Conservation (phyloP, 2,888 invertebrate genomes). For the Chrysotoxum bicinctum region DNA sequence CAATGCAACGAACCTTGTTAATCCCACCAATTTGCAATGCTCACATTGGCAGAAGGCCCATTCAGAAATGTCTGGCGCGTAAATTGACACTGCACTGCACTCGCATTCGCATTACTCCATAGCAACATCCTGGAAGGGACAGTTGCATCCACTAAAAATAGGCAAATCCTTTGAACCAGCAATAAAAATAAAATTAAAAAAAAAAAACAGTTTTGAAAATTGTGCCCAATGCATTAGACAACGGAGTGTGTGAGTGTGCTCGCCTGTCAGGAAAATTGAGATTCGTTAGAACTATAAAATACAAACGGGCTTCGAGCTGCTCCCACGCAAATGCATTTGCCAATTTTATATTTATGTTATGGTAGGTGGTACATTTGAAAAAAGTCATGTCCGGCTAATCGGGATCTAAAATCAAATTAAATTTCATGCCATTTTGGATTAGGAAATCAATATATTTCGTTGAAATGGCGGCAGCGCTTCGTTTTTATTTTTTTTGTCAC, state of each 20-base stretch:
- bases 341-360: slow-evolving; percentile 38
- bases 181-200: slow-evolving; percentile 20
- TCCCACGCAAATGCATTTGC: slow-evolving; percentile 24
- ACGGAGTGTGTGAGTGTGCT: background rate
- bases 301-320: background rate
- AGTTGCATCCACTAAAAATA: slow-evolving; percentile 28
- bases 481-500: background rate
- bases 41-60: slow-evolving; percentile 56
- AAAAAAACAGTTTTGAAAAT: slow-evolving; percentile 32
- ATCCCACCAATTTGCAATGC: slow-evolving; percentile 66
- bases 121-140: slow-evolving; percentile 12
- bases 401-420: slow-evolving; percentile 67
- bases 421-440: slow-evolving; percentile 62
- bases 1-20: slow-evolving; percentile 51
- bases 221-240: background rate
- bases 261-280: slow-evolving; percentile 5
- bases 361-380: slow-evolving; percentile 7
- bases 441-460: slow-evolving; percentile 49
- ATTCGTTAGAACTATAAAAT: background rate
- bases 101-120: slow-evolving; percentile 52
- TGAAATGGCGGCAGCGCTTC: background rate
- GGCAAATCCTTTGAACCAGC: slow-evolving; percentile 60
- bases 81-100: slow-evolving; percentile 50
- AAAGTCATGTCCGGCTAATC: slow-evolving; percentile 57
- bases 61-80: slow-evolving; percentile 46